These are phyloP conservation scores for Peribatodes rhomboidaria DNA, from an alignment of 2,888 invertebrate species.

Conservation along the genomic window DNA sequence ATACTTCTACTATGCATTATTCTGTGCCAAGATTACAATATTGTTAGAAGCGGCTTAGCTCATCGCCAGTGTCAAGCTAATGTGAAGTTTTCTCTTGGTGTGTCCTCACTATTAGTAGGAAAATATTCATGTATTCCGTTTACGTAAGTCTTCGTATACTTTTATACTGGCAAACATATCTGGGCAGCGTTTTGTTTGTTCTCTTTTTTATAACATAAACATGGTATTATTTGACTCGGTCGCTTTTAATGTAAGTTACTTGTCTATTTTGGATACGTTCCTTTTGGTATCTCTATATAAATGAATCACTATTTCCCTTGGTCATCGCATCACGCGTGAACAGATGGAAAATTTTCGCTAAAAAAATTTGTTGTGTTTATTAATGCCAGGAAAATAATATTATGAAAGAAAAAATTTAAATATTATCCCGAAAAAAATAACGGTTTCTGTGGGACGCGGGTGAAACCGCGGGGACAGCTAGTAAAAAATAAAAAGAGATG, in stretches of 20 bases:
- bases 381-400: no score
- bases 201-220: constrained; percentile 24
- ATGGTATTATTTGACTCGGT: constrained; percentile 11
- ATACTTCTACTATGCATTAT: no score
- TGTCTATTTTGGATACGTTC: not conserved
- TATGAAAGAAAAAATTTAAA: no score
- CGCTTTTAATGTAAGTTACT: constrained; percentile 8
- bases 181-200: constrained; percentile 43
- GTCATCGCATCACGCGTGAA: no score
- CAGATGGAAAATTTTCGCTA: no score
- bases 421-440: no score
- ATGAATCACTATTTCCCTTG: no score
- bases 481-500: no score
- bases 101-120: constrained; percentile 38
- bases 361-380: no score
- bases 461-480: no score
- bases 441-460: no score
- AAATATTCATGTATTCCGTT: constrained; percentile 63
- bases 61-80: not conserved
- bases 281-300: not conserved
- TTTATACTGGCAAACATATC: constrained; percentile 48
- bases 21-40: not conserved
- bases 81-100: constrained; percentile 2
- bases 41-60: not conserved
- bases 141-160: constrained; percentile 52